phyloP scores from a whole-genome alignment of 2,113 vertebrate species.

The Telmatochromis brachygnathus region DNA sequence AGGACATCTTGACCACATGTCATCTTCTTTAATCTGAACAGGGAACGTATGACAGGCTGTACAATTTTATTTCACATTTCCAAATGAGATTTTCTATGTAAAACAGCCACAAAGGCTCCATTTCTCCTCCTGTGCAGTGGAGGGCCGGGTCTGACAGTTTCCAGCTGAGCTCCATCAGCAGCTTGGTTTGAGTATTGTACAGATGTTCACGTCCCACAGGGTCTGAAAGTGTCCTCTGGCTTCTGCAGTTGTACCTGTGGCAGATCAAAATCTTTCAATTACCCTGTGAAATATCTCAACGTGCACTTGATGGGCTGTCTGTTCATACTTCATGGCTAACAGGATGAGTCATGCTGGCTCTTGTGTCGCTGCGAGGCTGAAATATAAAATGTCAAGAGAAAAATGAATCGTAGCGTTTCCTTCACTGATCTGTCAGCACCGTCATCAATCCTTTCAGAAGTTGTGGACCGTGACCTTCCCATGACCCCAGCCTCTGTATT shows the following conservation, averaged over 20 bases:
- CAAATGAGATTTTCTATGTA: neutral
- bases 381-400: neutral
- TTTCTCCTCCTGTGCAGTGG: fast-evolving
- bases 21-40: neutral
- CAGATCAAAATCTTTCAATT: neutral
- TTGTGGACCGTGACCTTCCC: neutral
- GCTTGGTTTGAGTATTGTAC: neutral
- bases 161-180: neutral
- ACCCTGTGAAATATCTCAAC: neutral
- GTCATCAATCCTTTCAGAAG: neutral
- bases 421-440: neutral
- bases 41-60: neutral
- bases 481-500: neutral
- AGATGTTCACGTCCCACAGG: neutral
- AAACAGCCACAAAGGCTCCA: neutral
- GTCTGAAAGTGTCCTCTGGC: neutral
- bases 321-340: neutral
- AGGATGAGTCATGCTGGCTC: neutral
- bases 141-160: neutral
- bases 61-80: neutral
- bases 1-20: constrained; percentile 7
- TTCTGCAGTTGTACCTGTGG: neutral
- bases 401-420: neutral
- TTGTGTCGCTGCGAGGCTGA: neutral
- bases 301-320: neutral